These are phyloP conservation scores for Gavialis gangeticus DNA, from an alignment of 2,113 vertebrate genomes.

Conservation along the genomic window DNA sequence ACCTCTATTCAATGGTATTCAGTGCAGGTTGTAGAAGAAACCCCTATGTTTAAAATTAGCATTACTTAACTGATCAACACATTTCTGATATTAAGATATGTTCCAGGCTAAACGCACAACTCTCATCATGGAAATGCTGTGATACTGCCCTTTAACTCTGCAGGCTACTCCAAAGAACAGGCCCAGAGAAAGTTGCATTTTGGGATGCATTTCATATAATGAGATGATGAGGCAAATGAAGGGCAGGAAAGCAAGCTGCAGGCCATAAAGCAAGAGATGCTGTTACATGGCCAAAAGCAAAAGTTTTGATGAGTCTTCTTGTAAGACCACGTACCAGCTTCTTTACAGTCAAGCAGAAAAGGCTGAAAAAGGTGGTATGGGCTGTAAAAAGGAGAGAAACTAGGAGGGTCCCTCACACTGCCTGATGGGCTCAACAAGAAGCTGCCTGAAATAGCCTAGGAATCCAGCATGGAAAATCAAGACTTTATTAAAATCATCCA, in stretches of 20 bases:
- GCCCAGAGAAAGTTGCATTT: background rate
- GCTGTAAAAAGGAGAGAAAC: background rate
- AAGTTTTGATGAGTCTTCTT: background rate
- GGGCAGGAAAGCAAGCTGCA: background rate
- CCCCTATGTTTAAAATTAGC: background rate
- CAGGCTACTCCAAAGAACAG: fast-evolving
- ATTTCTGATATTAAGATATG: background rate
- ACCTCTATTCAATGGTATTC: background rate
- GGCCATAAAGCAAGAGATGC: background rate
- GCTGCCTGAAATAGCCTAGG: background rate
- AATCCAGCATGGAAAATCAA: background rate
- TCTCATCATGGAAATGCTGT: background rate
- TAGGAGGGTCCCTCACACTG: background rate
- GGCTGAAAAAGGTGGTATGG: background rate
- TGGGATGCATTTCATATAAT: background rate
- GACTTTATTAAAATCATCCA: background rate
- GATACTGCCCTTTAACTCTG: background rate
- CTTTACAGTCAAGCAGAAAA: background rate
- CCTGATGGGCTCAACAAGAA: fast-evolving
- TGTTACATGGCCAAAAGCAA: background rate
- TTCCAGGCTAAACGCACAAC: background rate
- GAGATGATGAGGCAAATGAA: background rate
- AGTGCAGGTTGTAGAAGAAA: background rate
- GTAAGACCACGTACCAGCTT: background rate
- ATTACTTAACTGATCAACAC: background rate